These are phyloP conservation scores for Lithophane leautieri DNA, from an alignment of 2,888 invertebrate species.

Conservation along the genomic window DNA sequence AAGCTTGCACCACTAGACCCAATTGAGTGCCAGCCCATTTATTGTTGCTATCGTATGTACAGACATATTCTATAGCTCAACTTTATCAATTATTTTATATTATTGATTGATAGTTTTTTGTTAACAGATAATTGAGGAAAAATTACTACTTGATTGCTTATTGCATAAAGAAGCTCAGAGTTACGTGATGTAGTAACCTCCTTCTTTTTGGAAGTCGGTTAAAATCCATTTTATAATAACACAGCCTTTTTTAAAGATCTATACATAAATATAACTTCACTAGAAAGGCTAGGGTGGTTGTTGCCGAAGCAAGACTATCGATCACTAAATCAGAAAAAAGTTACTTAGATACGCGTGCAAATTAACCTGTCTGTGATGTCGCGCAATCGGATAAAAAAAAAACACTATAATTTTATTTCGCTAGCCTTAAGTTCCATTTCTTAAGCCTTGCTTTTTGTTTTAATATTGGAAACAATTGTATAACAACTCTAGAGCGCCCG, in stretches of 20 bases:
- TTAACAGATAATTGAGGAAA: background rate
- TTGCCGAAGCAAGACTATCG: constrained; percentile 1
- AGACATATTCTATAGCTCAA: constrained; percentile 8
- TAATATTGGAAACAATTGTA: background rate
- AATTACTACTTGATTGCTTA: constrained; percentile 2
- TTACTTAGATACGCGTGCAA: background rate
- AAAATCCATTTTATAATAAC: too few species aligned
- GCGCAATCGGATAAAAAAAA: background rate
- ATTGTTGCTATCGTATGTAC: constrained; percentile 54
- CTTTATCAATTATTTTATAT: constrained; percentile 26
- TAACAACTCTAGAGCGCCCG: background rate
- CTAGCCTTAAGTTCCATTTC: background rate
- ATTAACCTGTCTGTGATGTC: background rate
- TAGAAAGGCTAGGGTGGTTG: background rate
- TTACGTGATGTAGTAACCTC: background rate
- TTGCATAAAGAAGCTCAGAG: background rate
- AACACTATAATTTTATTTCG: background rate
- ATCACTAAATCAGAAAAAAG: background rate
- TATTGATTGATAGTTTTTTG: constrained; percentile 15
- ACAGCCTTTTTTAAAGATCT: too few species aligned
- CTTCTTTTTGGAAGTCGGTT: background rate
- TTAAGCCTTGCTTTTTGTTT: background rate
- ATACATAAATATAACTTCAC: too few species aligned
- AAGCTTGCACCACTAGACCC: constrained; percentile 66
- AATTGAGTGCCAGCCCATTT: constrained; percentile 73